A percentile compares a stretch with the other conserved stretches of the same genome.
These are phyloP conservation scores for Philotrypesis tridentata DNA, from an alignment of 1,140 invertebrate species.

Conservation along the genomic window DNA sequence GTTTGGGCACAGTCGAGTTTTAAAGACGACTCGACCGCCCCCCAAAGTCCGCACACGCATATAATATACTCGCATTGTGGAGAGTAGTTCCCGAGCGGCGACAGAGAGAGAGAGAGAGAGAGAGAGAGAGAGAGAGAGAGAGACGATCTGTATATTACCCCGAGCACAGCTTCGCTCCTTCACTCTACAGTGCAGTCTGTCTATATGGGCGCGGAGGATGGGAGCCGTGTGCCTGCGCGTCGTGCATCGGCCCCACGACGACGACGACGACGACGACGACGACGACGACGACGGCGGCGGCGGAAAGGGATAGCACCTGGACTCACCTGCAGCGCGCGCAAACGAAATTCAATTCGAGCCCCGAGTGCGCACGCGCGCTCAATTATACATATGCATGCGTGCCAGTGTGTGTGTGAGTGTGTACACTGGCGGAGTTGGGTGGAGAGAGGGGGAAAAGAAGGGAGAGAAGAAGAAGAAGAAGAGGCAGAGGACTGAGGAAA, in stretches of 20 bases:
- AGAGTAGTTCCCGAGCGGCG: too few relatives aligned
- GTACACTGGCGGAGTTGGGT: too few relatives aligned
- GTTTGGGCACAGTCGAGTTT: constrained; percentile 12
- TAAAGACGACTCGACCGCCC: constrained; percentile 7
- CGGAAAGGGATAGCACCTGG: constrained; percentile 34
- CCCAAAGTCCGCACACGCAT: neutral
- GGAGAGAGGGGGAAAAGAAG: constrained; percentile 31
- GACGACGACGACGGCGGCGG: too few relatives aligned
- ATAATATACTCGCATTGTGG: neutral
- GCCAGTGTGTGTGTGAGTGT: constrained; percentile 3
- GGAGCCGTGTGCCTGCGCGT: too few relatives aligned
- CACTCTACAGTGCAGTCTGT: neutral
- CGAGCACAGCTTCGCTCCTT: neutral
- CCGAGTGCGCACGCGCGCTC: constrained; percentile 29
- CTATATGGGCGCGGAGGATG: neutral
- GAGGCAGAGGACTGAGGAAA: neutral
- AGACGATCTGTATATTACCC: neutral
- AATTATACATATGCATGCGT: constrained; percentile 30
- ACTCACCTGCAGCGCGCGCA: constrained; percentile 44
- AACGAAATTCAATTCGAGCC: constrained; percentile 41
- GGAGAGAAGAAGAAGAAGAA: constrained; percentile 29
- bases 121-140: too few relatives aligned
- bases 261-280: too few relatives aligned
- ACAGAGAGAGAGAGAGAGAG: too few relatives aligned
- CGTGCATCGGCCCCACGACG: constrained; percentile 3